Evolutionary conservation across 2,888 invertebrate species (phyloP).

Genomic region (Plusia festucae): DNA sequence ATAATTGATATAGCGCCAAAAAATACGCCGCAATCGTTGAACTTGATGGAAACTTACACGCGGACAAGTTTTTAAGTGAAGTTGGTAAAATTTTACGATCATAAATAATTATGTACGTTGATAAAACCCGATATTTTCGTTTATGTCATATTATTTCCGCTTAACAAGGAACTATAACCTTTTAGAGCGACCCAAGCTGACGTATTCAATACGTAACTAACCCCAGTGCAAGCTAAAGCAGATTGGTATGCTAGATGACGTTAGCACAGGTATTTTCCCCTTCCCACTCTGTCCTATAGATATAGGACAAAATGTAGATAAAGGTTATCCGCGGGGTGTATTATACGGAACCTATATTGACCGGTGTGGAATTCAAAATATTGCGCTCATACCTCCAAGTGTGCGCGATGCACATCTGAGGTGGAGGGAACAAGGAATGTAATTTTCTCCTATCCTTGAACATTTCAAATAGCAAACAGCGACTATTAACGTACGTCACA

Average conservation of each 20-base stretch:
- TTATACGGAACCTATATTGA: slow-evolving; percentile 37
- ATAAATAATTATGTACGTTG: background rate
- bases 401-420: slow-evolving; percentile 38
- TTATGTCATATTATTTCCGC: background rate
- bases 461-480: slow-evolving; percentile 17
- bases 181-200: background rate
- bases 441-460: slow-evolving; percentile 17
- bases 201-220: background rate
- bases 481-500: slow-evolving; percentile 11
- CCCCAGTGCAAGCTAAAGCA: background rate
- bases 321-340: slow-evolving; percentile 29
- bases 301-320: slow-evolving; percentile 12
- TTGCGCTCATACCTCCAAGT: slow-evolving; percentile 32
- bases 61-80: background rate
- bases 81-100: background rate
- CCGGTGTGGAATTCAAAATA: slow-evolving; percentile 42
- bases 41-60: background rate
- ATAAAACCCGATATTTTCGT: background rate
- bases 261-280: background rate
- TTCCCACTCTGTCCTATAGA: background rate
- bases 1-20: background rate
- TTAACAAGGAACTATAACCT: background rate
- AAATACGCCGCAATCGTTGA: background rate
- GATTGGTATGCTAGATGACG: slow-evolving; percentile 6
- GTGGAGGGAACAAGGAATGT: slow-evolving; percentile 27